Conservation (phyloP, 2,797 vertebrate species). For the Enteromius radiatus region DNA sequence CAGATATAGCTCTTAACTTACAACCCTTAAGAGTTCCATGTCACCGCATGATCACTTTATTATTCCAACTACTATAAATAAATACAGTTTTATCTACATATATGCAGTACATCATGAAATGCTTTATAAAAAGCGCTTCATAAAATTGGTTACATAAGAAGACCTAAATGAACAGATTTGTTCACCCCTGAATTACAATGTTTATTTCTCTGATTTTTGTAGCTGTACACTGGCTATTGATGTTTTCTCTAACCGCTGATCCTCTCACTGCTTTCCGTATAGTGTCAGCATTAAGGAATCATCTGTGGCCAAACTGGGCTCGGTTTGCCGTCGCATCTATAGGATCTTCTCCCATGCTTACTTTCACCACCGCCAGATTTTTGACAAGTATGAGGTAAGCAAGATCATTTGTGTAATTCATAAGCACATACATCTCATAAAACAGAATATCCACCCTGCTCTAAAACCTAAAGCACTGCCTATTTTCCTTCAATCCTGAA, state of each 20-base stretch:
- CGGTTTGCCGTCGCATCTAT: slow-evolving; percentile 98
- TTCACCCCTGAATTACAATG: not conserved
- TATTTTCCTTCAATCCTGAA: not conserved
- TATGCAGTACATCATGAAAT: not conserved
- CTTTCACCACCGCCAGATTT: slow-evolving; percentile 99
- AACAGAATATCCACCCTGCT: not conserved
- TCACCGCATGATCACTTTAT: not conserved
- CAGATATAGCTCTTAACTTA: not conserved
- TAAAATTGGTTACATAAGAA: not conserved
- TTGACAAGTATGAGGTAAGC: slow-evolving; percentile 97
- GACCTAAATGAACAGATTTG: not conserved
- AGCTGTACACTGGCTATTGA: not conserved
- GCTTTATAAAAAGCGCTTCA: too few species aligned
- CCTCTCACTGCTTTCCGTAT: slow-evolving; percentile 5
- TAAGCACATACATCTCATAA: not conserved
- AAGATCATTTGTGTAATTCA: not conserved
- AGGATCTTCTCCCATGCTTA: slow-evolving; percentile 99
- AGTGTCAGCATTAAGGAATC: slow-evolving; percentile 99
- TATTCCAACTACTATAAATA: not conserved
- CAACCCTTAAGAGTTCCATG: not conserved
- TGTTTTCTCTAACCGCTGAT: not conserved
- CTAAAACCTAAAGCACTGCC: not conserved
- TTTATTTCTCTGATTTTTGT: not conserved
- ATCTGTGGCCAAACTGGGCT: slow-evolving; percentile 98
- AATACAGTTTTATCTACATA: not conserved